phyloP scores from a whole-genome alignment of 2,888 invertebrate species.

The Oscheius sp. region DNA sequence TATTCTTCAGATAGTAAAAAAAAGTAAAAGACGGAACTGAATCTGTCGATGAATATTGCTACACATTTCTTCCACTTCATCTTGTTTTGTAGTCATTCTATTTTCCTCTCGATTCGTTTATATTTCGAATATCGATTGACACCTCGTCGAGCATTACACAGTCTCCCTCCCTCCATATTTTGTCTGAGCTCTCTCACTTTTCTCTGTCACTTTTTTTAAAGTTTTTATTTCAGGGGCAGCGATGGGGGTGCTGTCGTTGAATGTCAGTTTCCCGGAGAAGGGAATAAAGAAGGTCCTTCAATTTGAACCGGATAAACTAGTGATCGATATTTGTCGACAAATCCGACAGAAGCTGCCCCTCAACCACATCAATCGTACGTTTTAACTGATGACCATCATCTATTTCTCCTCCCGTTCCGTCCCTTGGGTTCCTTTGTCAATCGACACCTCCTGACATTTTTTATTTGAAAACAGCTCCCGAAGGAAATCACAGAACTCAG shows the following conservation, averaged over 20 bases:
- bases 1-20: too few species aligned
- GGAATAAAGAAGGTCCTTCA: slow-evolving; percentile 87
- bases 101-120: background rate
- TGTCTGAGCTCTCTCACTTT: too few species aligned
- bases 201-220: too few species aligned
- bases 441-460: background rate
- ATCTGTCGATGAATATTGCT: too few species aligned
- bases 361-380: slow-evolving; percentile 75
- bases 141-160: too few species aligned
- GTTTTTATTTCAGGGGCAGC: slow-evolving; percentile 19
- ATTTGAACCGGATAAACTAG: slow-evolving; percentile 92
- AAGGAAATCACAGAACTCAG: background rate
- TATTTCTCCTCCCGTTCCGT: too few species aligned
- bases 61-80: too few species aligned
- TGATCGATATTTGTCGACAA: slow-evolving; percentile 93
- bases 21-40: too few species aligned
- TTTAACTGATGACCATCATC: too few species aligned
- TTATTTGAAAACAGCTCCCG: slow-evolving; percentile 4
- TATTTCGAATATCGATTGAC: too few species aligned
- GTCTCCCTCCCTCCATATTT: too few species aligned
- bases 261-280: slow-evolving; percentile 73
- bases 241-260: slow-evolving; percentile 74
- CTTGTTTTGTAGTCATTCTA: too few species aligned
- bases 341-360: slow-evolving; percentile 91
- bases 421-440: slow-evolving; percentile 75